Evolutionary conservation across 2,113 vertebrate genomes (phyloP), one percentile per base, ranked within the genome.

Genomic region (Phyllostomus hastatus): DNA sequence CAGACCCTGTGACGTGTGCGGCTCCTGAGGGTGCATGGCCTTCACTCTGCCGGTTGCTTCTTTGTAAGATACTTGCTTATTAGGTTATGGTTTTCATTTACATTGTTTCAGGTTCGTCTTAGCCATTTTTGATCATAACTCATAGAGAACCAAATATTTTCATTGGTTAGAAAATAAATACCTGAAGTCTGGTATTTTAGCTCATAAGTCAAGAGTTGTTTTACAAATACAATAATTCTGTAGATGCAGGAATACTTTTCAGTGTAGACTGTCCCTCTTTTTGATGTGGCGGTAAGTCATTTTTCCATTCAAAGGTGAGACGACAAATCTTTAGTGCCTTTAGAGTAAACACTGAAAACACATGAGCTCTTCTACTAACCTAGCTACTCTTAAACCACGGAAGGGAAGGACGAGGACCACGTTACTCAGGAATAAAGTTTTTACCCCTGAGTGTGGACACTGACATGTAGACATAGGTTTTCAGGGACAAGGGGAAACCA

Each of bases 291-390:
- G 83, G 59, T 83, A 66, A 86, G 84, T 91, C 52, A 70, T 93
- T 69, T 93, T 57, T 95, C 70, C 84, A 87, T 79, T 95, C 67
- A 97, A 16, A 88, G 78, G 67, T 69, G 93, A 85, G 87, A 95
- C 48, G 81, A 10, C 38, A 52, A 41, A 69, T 94, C 52, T 86
- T 90, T 89, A 97, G 96, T 97, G 97, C 97, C 97, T 97, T 98
- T 95, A 96, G 94, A 92, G 54, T 75, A 75, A 95, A 94, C 54
- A 79, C 80, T 57, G 72, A 80, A 48, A 48, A 88, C 6, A 80
- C 28, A 84, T 46, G 4, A 15, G 31, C 33, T 48, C 61, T 48
- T 31, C 67, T 54, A 31, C 59, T 84, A 5, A n/a, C 48, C 9
- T 89, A 35, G 50, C 76, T 95, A 33, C 70, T 72, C 83, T 64